Evolutionary conservation across 2,888 invertebrate species (phyloP).

Genomic region (Chydorus sphaericus): DNA sequence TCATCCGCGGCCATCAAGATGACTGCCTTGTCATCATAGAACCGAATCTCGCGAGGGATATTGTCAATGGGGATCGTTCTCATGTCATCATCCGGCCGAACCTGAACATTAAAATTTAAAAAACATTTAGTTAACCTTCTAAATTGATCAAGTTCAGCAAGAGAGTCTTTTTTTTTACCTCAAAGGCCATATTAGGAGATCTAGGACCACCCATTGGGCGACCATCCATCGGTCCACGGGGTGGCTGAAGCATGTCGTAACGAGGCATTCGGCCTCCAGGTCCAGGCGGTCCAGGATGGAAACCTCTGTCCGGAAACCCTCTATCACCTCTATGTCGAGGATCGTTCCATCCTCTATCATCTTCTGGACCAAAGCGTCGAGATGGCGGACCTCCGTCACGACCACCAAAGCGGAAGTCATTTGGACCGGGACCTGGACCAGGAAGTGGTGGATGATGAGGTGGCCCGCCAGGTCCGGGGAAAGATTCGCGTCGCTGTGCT

Average conservation of each 20-base stretch:
- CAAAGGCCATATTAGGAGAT: not conserved
- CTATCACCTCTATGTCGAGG: not conserved
- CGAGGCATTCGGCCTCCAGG: not conserved
- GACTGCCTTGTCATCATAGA: conserved; percentile 70
- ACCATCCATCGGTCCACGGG: not conserved
- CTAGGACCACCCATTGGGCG: not conserved
- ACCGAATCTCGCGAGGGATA: conserved; percentile 61
- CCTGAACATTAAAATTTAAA: not conserved
- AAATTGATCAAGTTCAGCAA: no score
- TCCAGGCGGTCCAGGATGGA: not conserved
- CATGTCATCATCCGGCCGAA: conserved; percentile 45
- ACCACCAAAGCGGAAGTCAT: not conserved
- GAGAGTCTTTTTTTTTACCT: no score
- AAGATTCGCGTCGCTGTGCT: conserved; percentile 39
- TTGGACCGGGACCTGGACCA: not conserved
- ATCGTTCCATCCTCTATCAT: conserved; percentile 3
- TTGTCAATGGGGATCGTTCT: conserved; percentile 71
- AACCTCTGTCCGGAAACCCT: not conserved
- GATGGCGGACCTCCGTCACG: not conserved
- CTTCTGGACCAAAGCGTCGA: conserved; percentile 1
- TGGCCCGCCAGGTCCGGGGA: not conserved
- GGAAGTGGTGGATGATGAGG: not conserved
- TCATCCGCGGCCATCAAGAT: conserved; percentile 74
- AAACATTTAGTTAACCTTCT: no score
- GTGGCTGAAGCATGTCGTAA: not conserved